phyloP scores from a whole-genome alignment of 2,888 invertebrate genomes.

The Ormyrus pomaceus region DNA sequence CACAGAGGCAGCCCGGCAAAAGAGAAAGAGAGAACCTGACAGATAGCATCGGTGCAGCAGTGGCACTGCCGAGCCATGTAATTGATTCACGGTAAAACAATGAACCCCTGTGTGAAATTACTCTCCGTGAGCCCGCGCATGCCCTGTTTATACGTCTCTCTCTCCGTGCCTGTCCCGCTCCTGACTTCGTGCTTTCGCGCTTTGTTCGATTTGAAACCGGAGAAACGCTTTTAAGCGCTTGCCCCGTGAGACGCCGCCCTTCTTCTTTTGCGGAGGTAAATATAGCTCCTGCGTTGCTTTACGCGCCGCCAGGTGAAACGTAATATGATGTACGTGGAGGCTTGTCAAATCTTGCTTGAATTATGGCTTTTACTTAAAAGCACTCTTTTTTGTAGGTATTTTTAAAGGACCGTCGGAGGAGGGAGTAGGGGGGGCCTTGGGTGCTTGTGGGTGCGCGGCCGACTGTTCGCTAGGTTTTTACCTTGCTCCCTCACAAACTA shows the following conservation, averaged over 20 bases:
- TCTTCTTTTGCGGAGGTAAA: not conserved
- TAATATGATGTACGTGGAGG: conserved; percentile 33
- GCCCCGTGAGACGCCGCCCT: not conserved
- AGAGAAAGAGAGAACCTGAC: conserved; percentile 50
- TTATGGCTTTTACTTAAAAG: conserved; percentile 13
- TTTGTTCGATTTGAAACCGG: conserved; percentile 41
- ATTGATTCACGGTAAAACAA: conserved; percentile 73
- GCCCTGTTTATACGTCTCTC: conserved; percentile 46
- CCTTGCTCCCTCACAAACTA: too few species aligned
- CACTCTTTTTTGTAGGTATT: too few species aligned
- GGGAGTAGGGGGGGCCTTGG: too few species aligned
- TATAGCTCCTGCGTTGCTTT: not conserved
- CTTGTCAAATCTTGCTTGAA: conserved; percentile 26
- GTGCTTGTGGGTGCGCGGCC: too few species aligned
- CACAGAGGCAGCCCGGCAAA: not conserved
- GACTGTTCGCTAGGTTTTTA: too few species aligned
- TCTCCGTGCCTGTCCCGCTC: conserved; percentile 18
- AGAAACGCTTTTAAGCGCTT: conserved; percentile 45
- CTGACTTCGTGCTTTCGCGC: not conserved
- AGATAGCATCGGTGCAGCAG: conserved; percentile 69
- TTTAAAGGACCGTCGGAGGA: too few species aligned
- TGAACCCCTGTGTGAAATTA: conserved; percentile 68
- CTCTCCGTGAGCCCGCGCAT: conserved; percentile 29
- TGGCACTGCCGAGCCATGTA: conserved; percentile 68
- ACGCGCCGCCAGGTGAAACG: conserved; percentile 35